phyloP scores from a whole-genome alignment of 2,888 invertebrate genomes.

The Cetonia aurata region DNA sequence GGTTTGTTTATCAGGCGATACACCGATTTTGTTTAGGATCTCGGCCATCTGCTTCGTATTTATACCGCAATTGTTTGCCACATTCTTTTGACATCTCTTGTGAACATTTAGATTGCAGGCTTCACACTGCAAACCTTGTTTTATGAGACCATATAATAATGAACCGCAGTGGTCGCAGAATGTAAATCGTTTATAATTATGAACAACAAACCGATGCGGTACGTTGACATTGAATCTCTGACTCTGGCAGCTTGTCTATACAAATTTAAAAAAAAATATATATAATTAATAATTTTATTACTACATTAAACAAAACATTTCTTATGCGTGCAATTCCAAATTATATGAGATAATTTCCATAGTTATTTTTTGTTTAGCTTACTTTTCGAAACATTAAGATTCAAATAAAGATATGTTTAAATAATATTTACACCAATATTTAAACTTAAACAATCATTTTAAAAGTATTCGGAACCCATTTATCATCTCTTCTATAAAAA shows the following conservation, averaged over 20 bases:
- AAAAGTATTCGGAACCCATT: too few relatives aligned
- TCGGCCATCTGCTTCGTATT: constrained; percentile 97
- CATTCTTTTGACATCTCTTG: constrained; percentile 98
- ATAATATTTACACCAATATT: too few relatives aligned
- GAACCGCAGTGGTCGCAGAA: constrained; percentile 99
- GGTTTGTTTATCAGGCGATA: constrained; percentile 88
- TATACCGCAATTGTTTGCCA: constrained; percentile 99
- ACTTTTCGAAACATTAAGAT: neutral
- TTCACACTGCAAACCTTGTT: constrained; percentile 96
- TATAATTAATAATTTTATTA: too few relatives aligned
- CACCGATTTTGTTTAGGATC: constrained; percentile 84
- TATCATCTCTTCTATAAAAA: too few relatives aligned
- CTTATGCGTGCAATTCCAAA: too few relatives aligned
- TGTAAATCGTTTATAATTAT: constrained; percentile 97
- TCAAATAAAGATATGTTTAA: neutral
- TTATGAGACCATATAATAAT: constrained; percentile 94
- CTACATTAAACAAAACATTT: too few relatives aligned
- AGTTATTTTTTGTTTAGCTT: too few relatives aligned
- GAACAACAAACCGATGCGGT: constrained; percentile 96
- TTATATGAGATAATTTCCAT: too few relatives aligned
- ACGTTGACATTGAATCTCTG: constrained; percentile 97
- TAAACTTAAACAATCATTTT: too few relatives aligned
- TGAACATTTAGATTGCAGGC: constrained; percentile 98
- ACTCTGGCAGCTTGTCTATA: constrained; percentile 69
- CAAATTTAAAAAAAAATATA: constrained; percentile 12